Conservation (phyloP, 2,797 vertebrate species). For the Pangasius larnaudii region DNA sequence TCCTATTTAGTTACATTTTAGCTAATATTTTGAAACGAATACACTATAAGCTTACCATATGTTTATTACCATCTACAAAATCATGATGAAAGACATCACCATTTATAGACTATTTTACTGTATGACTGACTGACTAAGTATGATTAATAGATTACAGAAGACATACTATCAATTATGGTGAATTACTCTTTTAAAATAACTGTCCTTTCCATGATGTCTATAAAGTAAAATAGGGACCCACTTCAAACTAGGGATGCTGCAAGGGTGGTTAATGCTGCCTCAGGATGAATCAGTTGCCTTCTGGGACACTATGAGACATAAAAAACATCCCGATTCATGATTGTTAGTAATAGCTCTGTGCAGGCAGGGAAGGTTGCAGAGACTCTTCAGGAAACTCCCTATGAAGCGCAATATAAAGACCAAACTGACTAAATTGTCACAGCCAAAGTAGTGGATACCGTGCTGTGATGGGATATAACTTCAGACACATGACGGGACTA, state of each 20-base stretch:
- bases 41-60: not conserved
- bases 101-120: not conserved
- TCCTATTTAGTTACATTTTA: not conserved
- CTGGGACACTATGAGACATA: not conserved
- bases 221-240: not conserved
- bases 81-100: not conserved
- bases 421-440: constrained; percentile 15
- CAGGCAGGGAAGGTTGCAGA: constrained; percentile 8
- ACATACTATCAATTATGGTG: not conserved
- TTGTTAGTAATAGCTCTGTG: not conserved
- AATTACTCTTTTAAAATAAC: not conserved
- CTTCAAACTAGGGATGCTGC: not conserved
- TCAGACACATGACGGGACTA: not conserved
- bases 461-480: not conserved
- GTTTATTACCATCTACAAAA: not conserved
- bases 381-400: not conserved
- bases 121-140: not conserved
- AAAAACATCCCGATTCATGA: not conserved
- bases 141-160: not conserved
- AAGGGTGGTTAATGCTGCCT: not conserved
- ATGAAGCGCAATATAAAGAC: constrained; percentile 8
- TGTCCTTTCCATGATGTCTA: not conserved
- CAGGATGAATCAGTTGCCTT: not conserved
- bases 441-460: not conserved
- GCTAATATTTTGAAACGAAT: not conserved